Conservation (phyloP, 2,888 invertebrate genomes). For the Aquatica leii region DNA sequence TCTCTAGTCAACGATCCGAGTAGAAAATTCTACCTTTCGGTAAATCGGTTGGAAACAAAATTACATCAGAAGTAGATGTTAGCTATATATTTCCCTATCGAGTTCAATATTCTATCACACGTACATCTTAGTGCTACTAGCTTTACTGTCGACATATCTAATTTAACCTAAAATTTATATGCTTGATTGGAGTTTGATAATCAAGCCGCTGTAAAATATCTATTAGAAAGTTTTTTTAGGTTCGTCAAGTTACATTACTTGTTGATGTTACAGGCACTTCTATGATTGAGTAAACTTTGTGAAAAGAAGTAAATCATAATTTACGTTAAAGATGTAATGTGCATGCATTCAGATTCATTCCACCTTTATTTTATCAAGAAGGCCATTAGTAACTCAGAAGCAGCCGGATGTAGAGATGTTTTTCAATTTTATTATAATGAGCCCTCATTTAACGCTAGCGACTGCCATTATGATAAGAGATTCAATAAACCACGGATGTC, state of each 20-base stretch:
- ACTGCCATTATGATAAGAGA: conserved; percentile 55
- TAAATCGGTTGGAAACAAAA: conserved; percentile 37
- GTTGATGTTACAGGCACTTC: background rate
- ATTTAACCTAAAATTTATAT: conserved; percentile 16
- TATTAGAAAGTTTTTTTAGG: too few relatives aligned
- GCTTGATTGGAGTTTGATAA: conserved; percentile 14
- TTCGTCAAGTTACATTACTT: too few relatives aligned
- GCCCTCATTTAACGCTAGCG: conserved; percentile 54
- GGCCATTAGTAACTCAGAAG: conserved; percentile 36
- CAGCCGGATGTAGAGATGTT: conserved; percentile 48
- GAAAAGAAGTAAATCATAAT: too few relatives aligned
- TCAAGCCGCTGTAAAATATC: background rate
- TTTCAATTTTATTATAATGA: conserved; percentile 57
- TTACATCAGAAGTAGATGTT: conserved; percentile 33
- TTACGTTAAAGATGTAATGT: background rate
- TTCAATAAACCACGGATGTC: conserved; percentile 52
- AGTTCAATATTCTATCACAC: conserved; percentile 19
- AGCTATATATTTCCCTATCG: conserved; percentile 27
- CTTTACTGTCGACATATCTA: conserved; percentile 6
- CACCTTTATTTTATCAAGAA: conserved; percentile 34
- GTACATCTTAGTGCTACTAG: conserved; percentile 3
- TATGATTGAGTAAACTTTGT: too few relatives aligned
- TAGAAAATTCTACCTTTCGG: conserved; percentile 36
- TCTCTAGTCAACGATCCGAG: conserved; percentile 40
- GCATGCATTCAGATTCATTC: conserved; percentile 35